These are phyloP conservation scores for Listronotus bonariensis DNA, from an alignment of 1,140 invertebrate genomes.

Conservation along the genomic window DNA sequence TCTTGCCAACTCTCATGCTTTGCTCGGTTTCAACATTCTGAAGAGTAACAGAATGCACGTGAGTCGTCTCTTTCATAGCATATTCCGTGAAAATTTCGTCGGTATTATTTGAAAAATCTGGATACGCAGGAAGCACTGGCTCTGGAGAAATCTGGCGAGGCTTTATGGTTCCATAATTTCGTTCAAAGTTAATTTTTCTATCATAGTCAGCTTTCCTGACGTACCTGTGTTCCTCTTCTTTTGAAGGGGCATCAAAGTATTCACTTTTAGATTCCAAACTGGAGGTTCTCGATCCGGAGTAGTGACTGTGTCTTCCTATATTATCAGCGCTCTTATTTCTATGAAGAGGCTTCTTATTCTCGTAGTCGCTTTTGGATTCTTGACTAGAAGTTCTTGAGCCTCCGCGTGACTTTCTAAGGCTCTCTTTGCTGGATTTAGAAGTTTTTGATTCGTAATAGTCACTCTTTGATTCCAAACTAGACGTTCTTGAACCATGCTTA, in stretches of 20 bases:
- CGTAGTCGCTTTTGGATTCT: conserved; percentile 68
- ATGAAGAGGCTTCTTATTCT: conserved; percentile 55
- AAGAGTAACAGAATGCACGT: conserved; percentile 64
- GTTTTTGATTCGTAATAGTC: conserved; percentile 69
- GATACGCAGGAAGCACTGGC: conserved; percentile 17
- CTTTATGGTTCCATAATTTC: conserved; percentile 66
- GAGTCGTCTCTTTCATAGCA: conserved; percentile 60
- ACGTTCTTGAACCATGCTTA: conserved; percentile 65
- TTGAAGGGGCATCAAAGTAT: conserved; percentile 56
- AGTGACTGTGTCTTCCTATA: conserved; percentile 31
- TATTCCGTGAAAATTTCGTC: not conserved
- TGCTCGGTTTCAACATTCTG: conserved; percentile 64
- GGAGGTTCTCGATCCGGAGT: conserved; percentile 60
- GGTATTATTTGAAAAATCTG: conserved; percentile 15
- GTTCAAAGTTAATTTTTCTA: conserved; percentile 53
- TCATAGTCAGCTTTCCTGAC: conserved; percentile 49
- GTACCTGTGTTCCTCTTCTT: conserved; percentile 42
- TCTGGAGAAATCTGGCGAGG: conserved; percentile 44
- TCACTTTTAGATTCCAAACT: conserved; percentile 59
- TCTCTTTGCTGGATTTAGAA: conserved; percentile 66
- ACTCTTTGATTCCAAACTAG: conserved; percentile 69
- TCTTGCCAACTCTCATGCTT: conserved; percentile 57
- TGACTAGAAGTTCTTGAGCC: conserved; percentile 67
- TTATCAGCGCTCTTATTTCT: conserved; percentile 44
- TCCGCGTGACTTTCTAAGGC: conserved; percentile 59